Evolutionary conservation across 2,797 vertebrate genomes (phyloP).

Genomic region (Diplodus puntazzo): DNA sequence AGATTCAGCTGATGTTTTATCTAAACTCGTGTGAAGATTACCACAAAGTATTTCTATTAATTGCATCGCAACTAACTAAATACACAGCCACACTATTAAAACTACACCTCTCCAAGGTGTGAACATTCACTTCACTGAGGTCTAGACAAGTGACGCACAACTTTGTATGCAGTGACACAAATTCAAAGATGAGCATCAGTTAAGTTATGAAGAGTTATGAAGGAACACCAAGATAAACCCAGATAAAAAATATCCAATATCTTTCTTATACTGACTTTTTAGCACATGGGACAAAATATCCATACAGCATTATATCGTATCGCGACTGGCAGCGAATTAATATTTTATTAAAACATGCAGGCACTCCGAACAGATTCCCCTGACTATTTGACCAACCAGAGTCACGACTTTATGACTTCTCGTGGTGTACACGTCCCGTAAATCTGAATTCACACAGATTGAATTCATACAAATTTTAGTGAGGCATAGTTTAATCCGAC

Average conservation of each 20-base stretch:
- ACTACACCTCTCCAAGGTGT: background rate
- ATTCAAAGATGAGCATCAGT: background rate
- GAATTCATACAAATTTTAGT: too few species aligned
- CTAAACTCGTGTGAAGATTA: slow-evolving; percentile 15
- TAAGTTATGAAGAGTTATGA: background rate
- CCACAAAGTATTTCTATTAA: slow-evolving; percentile 1
- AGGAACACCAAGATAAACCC: background rate
- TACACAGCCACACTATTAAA: background rate
- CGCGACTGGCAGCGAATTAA: too few species aligned
- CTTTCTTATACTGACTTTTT: background rate
- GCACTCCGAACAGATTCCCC: too few species aligned
- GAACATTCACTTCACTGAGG: background rate
- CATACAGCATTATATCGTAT: too few species aligned
- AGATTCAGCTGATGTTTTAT: slow-evolving; percentile 27
- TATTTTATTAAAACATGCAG: too few species aligned
- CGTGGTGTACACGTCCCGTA: too few species aligned
- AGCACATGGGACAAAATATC: too few species aligned
- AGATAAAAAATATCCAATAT: background rate
- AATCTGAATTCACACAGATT: too few species aligned
- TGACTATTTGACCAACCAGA: too few species aligned
- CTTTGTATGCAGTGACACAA: too few species aligned
- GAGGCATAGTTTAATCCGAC: too few species aligned
- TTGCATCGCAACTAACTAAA: background rate
- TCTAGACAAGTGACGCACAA: background rate
- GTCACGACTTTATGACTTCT: too few species aligned